Conservation (phyloP, 2,888 invertebrate species). For the Euplagia quadripunctaria region DNA sequence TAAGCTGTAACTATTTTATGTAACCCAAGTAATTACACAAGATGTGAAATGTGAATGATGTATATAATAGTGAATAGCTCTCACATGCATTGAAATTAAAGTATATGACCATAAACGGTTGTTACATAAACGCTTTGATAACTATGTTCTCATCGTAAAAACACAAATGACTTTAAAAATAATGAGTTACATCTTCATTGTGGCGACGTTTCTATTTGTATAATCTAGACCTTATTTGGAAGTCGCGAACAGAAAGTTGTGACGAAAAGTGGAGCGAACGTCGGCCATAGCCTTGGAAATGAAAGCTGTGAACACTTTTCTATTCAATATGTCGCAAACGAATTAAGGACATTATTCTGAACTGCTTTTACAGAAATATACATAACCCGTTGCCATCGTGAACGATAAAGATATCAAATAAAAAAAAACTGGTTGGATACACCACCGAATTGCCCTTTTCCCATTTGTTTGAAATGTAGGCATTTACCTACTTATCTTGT, state of each 20-base stretch:
- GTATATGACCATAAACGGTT: conserved; percentile 36
- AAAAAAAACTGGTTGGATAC: neutral
- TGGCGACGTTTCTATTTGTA: conserved; percentile 23
- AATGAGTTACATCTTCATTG: conserved; percentile 16
- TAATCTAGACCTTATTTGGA: conserved; percentile 34
- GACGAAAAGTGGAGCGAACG: conserved; percentile 68
- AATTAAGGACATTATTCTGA: conserved; percentile 24
- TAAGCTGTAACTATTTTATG: conserved; percentile 34
- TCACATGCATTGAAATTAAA: conserved; percentile 38
- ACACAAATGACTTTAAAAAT: conserved; percentile 23
- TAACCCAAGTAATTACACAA: conserved; percentile 25
- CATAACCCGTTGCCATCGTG: conserved; percentile 13
- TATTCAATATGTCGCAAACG: conserved; percentile 48
- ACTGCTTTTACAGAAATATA: conserved; percentile 14
- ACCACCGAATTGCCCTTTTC: neutral
- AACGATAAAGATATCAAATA: neutral
- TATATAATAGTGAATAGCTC: conserved; percentile 30
- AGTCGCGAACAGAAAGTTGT: conserved; percentile 65
- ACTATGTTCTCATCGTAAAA: conserved; percentile 33
- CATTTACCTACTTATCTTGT: neutral
- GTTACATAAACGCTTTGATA: conserved; percentile 46
- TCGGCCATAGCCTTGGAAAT: conserved; percentile 60
- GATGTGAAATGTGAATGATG: conserved; percentile 26
- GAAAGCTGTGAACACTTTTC: conserved; percentile 69
- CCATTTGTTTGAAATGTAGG: neutral